phyloP scores from a whole-genome alignment of 2,888 invertebrate species.

The Caenorhabditis zanzibari region DNA sequence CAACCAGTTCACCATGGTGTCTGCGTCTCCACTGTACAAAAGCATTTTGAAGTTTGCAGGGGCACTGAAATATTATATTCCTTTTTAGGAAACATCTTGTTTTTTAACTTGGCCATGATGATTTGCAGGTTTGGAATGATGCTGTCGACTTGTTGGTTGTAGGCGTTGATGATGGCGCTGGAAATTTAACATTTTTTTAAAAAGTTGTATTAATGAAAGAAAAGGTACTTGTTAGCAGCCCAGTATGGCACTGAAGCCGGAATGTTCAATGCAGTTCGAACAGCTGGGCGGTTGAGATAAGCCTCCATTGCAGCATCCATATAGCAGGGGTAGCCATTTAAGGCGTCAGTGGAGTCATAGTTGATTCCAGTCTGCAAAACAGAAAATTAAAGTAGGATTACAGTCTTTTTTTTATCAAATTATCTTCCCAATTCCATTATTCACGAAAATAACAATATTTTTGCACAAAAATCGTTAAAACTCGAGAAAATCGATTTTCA shows the following conservation, averaged over 20 bases:
- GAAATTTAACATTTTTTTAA: slow-evolving; percentile 3
- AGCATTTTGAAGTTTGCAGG: slow-evolving; percentile 63
- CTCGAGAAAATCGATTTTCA: too few species aligned
- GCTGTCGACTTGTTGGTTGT: slow-evolving; percentile 66
- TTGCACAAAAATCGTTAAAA: too few species aligned
- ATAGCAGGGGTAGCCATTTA: slow-evolving; percentile 78
- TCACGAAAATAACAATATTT: too few species aligned
- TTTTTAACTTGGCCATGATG: slow-evolving; percentile 59
- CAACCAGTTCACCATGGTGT: slow-evolving; percentile 71
- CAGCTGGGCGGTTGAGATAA: slow-evolving; percentile 76
- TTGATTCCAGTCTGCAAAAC: slow-evolving; percentile 72
- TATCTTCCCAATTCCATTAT: too few species aligned
- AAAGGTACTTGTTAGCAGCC: slow-evolving; percentile 61
- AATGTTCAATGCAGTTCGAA: slow-evolving; percentile 79
- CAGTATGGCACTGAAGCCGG: slow-evolving; percentile 61
- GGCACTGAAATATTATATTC: slow-evolving; percentile 42
- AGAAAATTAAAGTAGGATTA: too few species aligned
- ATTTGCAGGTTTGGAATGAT: slow-evolving; percentile 48
- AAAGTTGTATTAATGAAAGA: neutral
- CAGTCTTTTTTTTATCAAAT: too few species aligned
- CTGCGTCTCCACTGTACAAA: slow-evolving; percentile 69
- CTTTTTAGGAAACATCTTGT: neutral
- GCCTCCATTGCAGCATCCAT: slow-evolving; percentile 70
- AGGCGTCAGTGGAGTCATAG: slow-evolving; percentile 74
- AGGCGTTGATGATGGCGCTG: slow-evolving; percentile 68